Percentiles rank a stretch among this genome's conserved stretches.
Conservation (phyloP, 2,113 vertebrate species). For the Dascyllus trimaculatus region DNA sequence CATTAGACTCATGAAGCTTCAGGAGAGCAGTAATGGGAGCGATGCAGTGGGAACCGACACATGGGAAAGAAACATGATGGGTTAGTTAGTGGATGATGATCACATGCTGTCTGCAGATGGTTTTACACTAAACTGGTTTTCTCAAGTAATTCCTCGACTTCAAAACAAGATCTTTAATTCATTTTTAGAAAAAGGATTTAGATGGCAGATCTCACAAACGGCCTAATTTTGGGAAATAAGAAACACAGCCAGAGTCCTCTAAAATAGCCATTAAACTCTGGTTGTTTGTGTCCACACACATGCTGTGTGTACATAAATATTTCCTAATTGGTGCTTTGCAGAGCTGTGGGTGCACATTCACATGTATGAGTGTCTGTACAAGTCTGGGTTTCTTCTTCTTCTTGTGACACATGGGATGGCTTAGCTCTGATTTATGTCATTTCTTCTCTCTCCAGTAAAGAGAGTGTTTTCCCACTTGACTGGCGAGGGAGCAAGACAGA, state of each 20-base stretch:
- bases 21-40: too few species aligned
- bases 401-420: slow-evolving; percentile 18
- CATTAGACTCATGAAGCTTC: slow-evolving; percentile 22
- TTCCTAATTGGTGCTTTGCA: too few species aligned
- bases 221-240: too few species aligned
- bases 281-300: too few species aligned
- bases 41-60: background rate
- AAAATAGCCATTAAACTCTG: too few species aligned
- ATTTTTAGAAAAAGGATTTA: background rate
- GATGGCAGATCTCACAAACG: too few species aligned
- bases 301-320: too few species aligned
- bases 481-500: background rate
- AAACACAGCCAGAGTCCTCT: too few species aligned
- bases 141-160: background rate
- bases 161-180: background rate
- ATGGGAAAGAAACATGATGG: slow-evolving; percentile 16
- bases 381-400: background rate
- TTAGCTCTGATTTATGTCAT: slow-evolving; percentile 25
- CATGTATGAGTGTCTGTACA: too few species aligned
- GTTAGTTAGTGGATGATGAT: slow-evolving; percentile 19
- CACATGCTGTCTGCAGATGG: slow-evolving; percentile 7
- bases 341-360: too few species aligned
- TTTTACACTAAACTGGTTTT: slow-evolving; percentile 2
- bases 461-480: background rate
- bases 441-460: slow-evolving; percentile 10